phyloP scores from a whole-genome alignment of 2,797 vertebrate species.

The Hemibagrus guttatus region DNA sequence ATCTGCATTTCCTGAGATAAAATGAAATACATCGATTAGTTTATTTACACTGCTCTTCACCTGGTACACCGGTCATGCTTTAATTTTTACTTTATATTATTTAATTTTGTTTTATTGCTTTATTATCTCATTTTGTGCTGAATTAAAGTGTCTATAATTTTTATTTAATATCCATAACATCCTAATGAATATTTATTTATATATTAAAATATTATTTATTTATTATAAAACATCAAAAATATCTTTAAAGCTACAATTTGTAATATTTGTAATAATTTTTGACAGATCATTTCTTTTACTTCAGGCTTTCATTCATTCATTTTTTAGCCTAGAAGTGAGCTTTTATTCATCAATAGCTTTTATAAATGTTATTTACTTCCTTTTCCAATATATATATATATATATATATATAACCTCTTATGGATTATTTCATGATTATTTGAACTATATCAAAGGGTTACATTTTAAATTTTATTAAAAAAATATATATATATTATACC shows the following conservation, averaged over 20 bases:
- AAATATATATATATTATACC: not conserved
- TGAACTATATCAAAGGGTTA: too few species aligned
- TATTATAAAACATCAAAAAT: not conserved
- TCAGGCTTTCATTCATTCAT: not conserved
- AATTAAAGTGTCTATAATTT: not conserved
- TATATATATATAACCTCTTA: not conserved
- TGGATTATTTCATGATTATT: not conserved
- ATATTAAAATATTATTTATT: too few species aligned
- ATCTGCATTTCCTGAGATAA: slow-evolving; percentile 62
- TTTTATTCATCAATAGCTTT: not conserved
- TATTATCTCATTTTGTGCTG: not conserved
- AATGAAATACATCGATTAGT: slow-evolving; percentile 1
- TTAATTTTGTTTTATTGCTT: not conserved
- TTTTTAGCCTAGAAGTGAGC: not conserved
- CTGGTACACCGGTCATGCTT: not conserved
- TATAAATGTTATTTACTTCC: not conserved
- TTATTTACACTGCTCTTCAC: not conserved
- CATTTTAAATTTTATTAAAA: too few species aligned
- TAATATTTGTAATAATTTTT: not conserved
- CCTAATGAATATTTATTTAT: not conserved
- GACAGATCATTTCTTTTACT: not conserved
- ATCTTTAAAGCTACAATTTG: not conserved
- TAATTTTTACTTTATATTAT: not conserved
- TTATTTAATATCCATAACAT: not conserved
- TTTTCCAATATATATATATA: not conserved